phyloP scores from a whole-genome alignment of 2,797 vertebrate species.

The Phrynocephalus guinanensis region DNA sequence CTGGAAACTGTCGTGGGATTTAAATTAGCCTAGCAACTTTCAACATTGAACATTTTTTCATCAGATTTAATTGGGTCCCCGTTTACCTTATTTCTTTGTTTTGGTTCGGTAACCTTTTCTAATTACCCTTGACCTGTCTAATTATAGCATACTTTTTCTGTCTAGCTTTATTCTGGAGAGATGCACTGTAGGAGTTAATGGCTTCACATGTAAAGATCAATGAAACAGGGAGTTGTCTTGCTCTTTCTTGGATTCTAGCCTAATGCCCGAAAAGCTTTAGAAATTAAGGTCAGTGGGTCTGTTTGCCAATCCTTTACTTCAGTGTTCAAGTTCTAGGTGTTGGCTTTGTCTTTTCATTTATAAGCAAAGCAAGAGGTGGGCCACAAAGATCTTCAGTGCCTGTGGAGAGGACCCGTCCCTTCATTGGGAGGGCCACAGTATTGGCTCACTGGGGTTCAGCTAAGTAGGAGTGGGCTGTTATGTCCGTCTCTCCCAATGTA shows the following conservation, averaged over 20 bases:
- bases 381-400: not conserved
- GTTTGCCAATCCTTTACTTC: constrained; percentile 33
- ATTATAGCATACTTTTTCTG: constrained; percentile 46
- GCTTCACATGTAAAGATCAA: constrained; percentile 59
- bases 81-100: constrained; percentile 15
- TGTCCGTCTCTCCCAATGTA: not conserved
- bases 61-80: constrained; percentile 16
- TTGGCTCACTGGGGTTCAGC: not conserved
- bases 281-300: constrained; percentile 61
- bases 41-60: constrained; percentile 1
- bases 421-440: too few species aligned
- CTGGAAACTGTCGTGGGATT: not conserved
- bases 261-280: constrained; percentile 51
- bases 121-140: constrained; percentile 54
- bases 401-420: not conserved
- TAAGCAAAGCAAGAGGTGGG: not conserved
- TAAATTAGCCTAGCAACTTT: not conserved
- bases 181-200: constrained; percentile 55
- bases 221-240: constrained; percentile 27
- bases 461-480: not conserved
- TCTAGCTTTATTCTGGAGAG: constrained; percentile 33
- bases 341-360: not conserved
- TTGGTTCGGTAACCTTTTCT: constrained; percentile 18
- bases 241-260: constrained; percentile 43
- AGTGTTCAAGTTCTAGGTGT: not conserved